These are phyloP conservation scores for Echeneis naucrates DNA, from an alignment of 2,797 vertebrate species.

Conservation along the genomic window DNA sequence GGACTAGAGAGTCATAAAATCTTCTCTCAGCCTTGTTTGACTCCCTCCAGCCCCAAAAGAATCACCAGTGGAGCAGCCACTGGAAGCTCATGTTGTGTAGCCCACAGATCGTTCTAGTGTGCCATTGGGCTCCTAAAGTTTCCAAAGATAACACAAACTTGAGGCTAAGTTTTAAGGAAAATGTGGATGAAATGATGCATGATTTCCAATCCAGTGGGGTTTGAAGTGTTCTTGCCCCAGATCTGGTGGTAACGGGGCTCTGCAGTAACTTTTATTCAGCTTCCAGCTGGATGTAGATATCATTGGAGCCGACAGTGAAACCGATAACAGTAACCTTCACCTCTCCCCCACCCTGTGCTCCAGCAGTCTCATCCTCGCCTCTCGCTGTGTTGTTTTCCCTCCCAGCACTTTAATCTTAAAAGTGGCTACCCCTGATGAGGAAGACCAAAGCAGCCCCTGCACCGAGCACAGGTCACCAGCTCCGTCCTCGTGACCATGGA, in stretches of 20 bases:
- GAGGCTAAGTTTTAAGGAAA: not conserved
- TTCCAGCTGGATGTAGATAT: slow-evolving; percentile 22
- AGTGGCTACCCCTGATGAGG: slow-evolving; percentile 69
- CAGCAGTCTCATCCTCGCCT: slow-evolving; percentile 39
- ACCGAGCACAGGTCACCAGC: slow-evolving; percentile 69
- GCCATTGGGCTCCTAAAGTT: not conserved
- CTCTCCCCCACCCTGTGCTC: slow-evolving; percentile 49
- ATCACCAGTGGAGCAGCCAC: not conserved
- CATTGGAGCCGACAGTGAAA: slow-evolving; percentile 38
- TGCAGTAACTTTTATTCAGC: slow-evolving; percentile 21
- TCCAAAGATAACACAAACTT: not conserved
- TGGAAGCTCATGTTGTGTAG: not conserved
- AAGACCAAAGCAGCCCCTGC: slow-evolving; percentile 72
- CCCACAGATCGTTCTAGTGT: not conserved
- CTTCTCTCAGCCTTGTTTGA: not conserved
- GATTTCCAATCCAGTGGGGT: not conserved
- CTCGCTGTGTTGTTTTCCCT: slow-evolving; percentile 55
- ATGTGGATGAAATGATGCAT: not conserved
- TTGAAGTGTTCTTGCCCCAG: not conserved
- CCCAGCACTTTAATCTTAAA: slow-evolving; percentile 75
- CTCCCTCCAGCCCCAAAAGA: not conserved
- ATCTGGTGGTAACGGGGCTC: not conserved
- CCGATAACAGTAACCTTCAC: slow-evolving; percentile 59
- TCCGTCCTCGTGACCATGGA: slow-evolving; percentile 62
- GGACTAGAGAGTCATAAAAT: not conserved